Evolutionary conservation across 2,113 vertebrate genomes (phyloP).

Genomic region (human): GRCh38 chr14:41056501-41057000

Average conservation of each 20-base stretch:
- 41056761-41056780: not conserved
- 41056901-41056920: slow-evolving; percentile 45
- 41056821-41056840: not conserved
- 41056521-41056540: not conserved
- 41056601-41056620: slow-evolving; percentile 49
- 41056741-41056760: not conserved
- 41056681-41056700: not conserved
- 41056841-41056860: not conserved
- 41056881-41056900: slow-evolving; percentile 20
- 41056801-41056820: not conserved
- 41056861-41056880: slow-evolving; percentile 13
- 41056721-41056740: slow-evolving; percentile 25
- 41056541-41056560: not conserved
- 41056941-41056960: slow-evolving; percentile 27
- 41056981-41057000: slow-evolving; percentile 11
- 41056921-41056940: slow-evolving; percentile 16
- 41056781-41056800: not conserved
- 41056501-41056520: not conserved
- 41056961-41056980: slow-evolving; percentile 17
- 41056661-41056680: slow-evolving; percentile 49
- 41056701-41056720: slow-evolving; percentile 33
- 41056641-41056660: slow-evolving; percentile 30
- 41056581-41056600: slow-evolving; percentile 60
- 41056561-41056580: slow-evolving; percentile 47
- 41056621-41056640: slow-evolving; percentile 17